Conservation (phyloP, 2,888 invertebrate genomes). For the Parelbella ahira region DNA sequence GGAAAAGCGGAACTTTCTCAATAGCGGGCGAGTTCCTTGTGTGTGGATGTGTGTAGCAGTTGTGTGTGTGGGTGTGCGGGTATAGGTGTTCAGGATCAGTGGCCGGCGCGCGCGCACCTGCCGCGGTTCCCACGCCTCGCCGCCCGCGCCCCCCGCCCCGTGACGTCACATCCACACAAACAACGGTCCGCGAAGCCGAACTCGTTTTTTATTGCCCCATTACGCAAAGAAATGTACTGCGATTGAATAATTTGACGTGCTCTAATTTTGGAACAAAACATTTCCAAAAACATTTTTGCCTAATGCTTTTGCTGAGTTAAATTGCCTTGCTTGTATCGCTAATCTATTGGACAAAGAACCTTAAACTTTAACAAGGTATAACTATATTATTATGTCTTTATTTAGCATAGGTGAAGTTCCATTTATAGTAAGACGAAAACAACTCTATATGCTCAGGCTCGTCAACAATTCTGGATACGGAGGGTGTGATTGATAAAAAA, state of each 20-base stretch:
- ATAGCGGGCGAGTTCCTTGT: slow-evolving; percentile 45
- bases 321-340: too few relatives aligned
- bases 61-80: slow-evolving; percentile 35
- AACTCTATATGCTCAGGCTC: too few relatives aligned
- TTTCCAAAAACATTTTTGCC: background rate
- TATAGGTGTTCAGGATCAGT: slow-evolving; percentile 71
- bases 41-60: too few relatives aligned
- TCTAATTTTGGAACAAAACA: slow-evolving; percentile 9
- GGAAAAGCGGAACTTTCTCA: slow-evolving; percentile 70
- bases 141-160: slow-evolving; percentile 37
- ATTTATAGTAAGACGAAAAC: too few relatives aligned
- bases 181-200: slow-evolving; percentile 56
- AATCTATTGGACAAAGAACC: too few relatives aligned
- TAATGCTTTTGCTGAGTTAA: too few relatives aligned
- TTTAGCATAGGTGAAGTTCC: too few relatives aligned
- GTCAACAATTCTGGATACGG: too few relatives aligned
- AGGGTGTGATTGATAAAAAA: too few relatives aligned
- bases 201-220: slow-evolving; percentile 49
- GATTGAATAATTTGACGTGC: slow-evolving; percentile 22
- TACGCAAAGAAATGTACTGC: slow-evolving; percentile 21
- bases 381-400: too few relatives aligned
- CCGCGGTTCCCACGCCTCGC: slow-evolving; percentile 77
- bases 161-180: slow-evolving; percentile 69
- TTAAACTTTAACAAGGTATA: too few relatives aligned
- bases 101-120: slow-evolving; percentile 79